Evolutionary conservation across 2,888 invertebrate species (phyloP), one percentile per base, ranked within the genome.

Genomic region (Argyra leucocephala): DNA sequence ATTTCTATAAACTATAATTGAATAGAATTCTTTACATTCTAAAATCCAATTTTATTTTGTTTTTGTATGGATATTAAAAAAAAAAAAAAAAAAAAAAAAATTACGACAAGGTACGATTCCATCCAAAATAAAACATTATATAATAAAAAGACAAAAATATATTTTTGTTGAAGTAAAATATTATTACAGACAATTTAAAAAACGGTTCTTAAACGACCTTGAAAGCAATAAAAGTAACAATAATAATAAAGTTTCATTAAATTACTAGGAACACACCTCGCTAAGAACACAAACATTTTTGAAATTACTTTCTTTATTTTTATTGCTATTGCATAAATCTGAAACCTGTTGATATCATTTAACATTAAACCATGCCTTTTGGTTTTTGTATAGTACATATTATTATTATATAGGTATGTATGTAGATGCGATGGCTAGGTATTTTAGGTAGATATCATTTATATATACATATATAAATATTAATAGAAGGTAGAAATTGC

Each of bases 181-280:
- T 37, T 48, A 48, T 48, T 48, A 48, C 48, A 48, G 48, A 48
- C 48, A 15, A 48, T 48, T 48, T 48, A 48, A 31, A 48, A 48
- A 48, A 48, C 48, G 48, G 48, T 48, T 48, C 48, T 48, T 9
- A n/a, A 48, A 48, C 48, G 48, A 48, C 48, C 48, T 48, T 48
- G 48, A 48, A 48, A 48, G 48, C 48, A 48, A 48, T 48, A 48
- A 48, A 48, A 48, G 48, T 48, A 48, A 48, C 48, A 48, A 48
- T 48, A 48, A 48, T 48, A 48, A 48, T 48, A 48, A 48, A 48
- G 48, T 48, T 48, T 48, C 48, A 48, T 48, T 48, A 48, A 48
- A 48, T 48, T 48, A 48, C 48, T 48, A 48, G 18, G 18, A 48
- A 48, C 48, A 48, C 48, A 48, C 48, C 48, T 48, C 48, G 48